phyloP scores from a whole-genome alignment of 2,888 invertebrate genomes.

The Ichneumon xanthorius region DNA sequence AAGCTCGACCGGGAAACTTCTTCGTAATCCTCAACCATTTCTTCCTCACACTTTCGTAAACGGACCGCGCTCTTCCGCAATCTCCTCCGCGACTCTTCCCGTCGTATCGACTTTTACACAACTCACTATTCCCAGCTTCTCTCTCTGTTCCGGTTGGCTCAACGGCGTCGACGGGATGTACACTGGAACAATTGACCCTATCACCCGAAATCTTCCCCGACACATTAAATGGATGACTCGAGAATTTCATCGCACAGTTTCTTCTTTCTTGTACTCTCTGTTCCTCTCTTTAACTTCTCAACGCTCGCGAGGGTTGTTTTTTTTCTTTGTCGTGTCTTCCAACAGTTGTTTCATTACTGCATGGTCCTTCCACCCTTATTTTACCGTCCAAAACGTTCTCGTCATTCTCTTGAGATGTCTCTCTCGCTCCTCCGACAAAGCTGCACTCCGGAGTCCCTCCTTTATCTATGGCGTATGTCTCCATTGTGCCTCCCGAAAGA shows the following conservation, averaged over 20 bases:
- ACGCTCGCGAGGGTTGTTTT: constrained; percentile 18
- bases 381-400: background rate
- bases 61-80: constrained; percentile 31
- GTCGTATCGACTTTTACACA: constrained; percentile 6
- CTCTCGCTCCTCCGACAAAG: background rate
- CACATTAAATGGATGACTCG: constrained; percentile 80
- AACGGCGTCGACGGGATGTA: constrained; percentile 48
- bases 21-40: constrained; percentile 26
- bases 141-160: constrained; percentile 29
- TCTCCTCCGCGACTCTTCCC: constrained; percentile 43
- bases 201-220: constrained; percentile 75
- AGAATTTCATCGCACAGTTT: constrained; percentile 78
- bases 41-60: constrained; percentile 23
- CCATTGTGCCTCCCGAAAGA: constrained; percentile 35
- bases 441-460: background rate
- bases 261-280: constrained; percentile 42
- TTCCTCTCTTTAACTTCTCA: background rate
- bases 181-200: constrained; percentile 18
- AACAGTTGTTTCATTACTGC: constrained; percentile 14
- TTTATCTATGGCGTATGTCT: background rate
- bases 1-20: constrained; percentile 28
- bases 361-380: too few relatives aligned
- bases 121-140: constrained; percentile 7
- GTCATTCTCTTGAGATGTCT: background rate
- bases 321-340: constrained; percentile 7